Evolutionary conservation across 2,797 vertebrate genomes (phyloP), one percentile per base, ranked within the genome.

Genomic region (Argya squamiceps): DNA sequence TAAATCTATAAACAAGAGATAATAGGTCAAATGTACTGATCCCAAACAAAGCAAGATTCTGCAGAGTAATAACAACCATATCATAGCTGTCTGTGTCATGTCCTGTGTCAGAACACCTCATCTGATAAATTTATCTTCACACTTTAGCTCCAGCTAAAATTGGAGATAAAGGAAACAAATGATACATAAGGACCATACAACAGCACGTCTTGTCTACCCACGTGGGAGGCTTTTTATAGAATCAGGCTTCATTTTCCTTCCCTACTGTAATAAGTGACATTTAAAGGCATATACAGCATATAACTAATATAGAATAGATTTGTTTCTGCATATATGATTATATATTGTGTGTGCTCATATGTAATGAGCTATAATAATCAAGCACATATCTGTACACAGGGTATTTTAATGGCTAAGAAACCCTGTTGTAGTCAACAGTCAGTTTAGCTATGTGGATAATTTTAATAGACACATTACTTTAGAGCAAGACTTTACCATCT

Each of bases 401-500:
- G 50, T 77, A 95, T 95, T 97, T 97, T 88, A 94, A 93, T 76
- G 91, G 93, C 73, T 67, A 95, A 96, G 92, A 97, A 97, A 95
- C 36, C 58, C 86, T 91, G 89, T 97, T 91, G 88, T 41, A 97
- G 85, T 75, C 88, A 97, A 96, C 88, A 96, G 94, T 93, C 83
- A 97, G 21, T 94, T 98, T 97, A 96, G 96, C 92, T 97, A 93
- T 10, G 29, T 94, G 94, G 95, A 90, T 98, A 97, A 98, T 97
- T 98, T 97, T 98, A 98, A 97, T 97, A 97, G 96, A 97, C 97
- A 96, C 92, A 94, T 96, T 96, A 95, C 95, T 98, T 98, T 95
- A 97, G 94, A 98, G 97, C 83, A 98, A 98, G 96, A 63, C 94
- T 98, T 97, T 94, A 85, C 98, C 98, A 98, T 98, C 97, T 98